phyloP scores from a whole-genome alignment of 2,888 invertebrate genomes.

The Beris chalybata region DNA sequence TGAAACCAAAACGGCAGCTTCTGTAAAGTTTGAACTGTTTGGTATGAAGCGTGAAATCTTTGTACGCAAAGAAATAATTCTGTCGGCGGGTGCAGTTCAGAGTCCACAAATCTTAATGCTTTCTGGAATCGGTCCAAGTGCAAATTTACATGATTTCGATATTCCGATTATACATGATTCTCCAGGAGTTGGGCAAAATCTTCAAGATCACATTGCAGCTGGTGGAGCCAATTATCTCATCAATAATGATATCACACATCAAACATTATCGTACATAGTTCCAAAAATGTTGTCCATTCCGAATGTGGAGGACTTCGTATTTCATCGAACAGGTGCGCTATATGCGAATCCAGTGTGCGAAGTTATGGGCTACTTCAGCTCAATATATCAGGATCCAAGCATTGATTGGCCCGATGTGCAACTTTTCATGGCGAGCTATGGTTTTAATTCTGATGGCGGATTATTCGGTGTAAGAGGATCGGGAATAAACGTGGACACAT shows the following conservation, averaged over 20 bases:
- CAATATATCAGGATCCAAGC: slow-evolving; percentile 67
- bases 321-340: slow-evolving; percentile 65
- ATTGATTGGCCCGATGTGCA: slow-evolving; percentile 81
- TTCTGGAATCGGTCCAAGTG: slow-evolving; percentile 75
- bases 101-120: slow-evolving; percentile 85
- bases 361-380: slow-evolving; percentile 76
- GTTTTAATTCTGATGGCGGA: slow-evolving; percentile 78
- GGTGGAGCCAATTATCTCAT: slow-evolving; percentile 76
- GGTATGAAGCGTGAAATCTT: slow-evolving; percentile 56
- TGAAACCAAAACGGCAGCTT: slow-evolving; percentile 64
- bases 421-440: slow-evolving; percentile 72
- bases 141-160: slow-evolving; percentile 64
- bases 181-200: slow-evolving; percentile 77
- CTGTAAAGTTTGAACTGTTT: slow-evolving; percentile 64
- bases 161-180: slow-evolving; percentile 65
- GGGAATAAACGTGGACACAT: slow-evolving; percentile 68
- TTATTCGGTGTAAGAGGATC: slow-evolving; percentile 70
- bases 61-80: slow-evolving; percentile 76
- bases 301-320: slow-evolving; percentile 65
- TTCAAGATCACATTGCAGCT: slow-evolving; percentile 82
- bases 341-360: slow-evolving; percentile 79
- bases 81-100: slow-evolving; percentile 83
- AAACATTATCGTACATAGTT: slow-evolving; percentile 68
- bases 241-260: slow-evolving; percentile 62
- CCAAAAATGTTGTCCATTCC: slow-evolving; percentile 65